Base-by-base conservation (phyloP, 2,113 vertebrate species). In the Scolopax mira region DNA sequence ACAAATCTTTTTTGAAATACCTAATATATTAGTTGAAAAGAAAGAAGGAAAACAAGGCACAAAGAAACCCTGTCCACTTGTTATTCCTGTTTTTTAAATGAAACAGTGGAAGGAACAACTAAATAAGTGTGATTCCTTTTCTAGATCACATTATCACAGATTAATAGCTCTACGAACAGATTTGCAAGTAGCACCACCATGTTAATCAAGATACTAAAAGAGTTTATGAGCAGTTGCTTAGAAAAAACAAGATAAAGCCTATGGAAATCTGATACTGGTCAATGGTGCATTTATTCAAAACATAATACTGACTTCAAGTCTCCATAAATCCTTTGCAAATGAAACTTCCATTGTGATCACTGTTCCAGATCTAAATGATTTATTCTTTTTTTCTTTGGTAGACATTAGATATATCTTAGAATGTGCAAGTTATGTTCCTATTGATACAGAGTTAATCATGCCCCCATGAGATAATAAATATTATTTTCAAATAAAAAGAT, bases 301-400 rank as follows among this genome's bases (percentile, higher is more conserved):
- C 95, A 92, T 90, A 97, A 96, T 95, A 79, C 78, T 89, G 79
- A 86, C 89, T 95, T 93, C 83, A 86, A 87, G 89, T 83, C 92
- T 95, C 93, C 94, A 97, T 98, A 98, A 98, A 98, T 98, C 95
- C 93, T 95, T 94, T 82, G 58, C 71, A 94, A 95, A 95, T 69
- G 94, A 98, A 96, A 96, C 88, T 90, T 97, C 93, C 81, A 96
- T 97, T 97, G 97, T 98, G 97, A 97, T 98, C 97, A 94, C 80
- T 96, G 92, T 98, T 97, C 97, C 97, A 98, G 90, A 98, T 96
- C 97, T 92, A 96, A 97, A 89, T 90, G 75, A 97, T 97, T 96
- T 93, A 94, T 92, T 69, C 24, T 70, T 91, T 48, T 46, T 88
- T 83, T 30, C 85, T 83, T 79, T 77, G 58, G 83, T 93, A 96